Evolutionary conservation across 2,888 invertebrate genomes (phyloP).

Genomic region (Melanostoma mellinum): DNA sequence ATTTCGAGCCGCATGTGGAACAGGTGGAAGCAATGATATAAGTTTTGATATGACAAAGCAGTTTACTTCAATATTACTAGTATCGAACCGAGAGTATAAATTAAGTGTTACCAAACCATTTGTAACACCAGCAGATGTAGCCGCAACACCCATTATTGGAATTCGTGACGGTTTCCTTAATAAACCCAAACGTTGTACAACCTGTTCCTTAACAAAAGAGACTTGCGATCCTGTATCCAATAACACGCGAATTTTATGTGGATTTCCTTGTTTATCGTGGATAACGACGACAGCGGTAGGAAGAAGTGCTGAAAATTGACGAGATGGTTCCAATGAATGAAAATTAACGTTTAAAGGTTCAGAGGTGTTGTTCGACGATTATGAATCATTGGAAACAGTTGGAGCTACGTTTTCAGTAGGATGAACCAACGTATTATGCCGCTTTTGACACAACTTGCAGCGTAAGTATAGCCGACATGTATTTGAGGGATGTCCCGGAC

Average conservation of each 20-base stretch:
- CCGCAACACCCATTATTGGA: conserved; percentile 10
- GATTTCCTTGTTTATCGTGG: conserved; percentile 1
- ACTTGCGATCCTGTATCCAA: conserved; percentile 32
- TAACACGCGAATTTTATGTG: not conserved
- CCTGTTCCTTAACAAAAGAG: conserved; percentile 9
- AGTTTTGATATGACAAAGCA: conserved; percentile 34
- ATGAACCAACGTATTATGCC: not conserved
- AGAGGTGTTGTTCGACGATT: no score
- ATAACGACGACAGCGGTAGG: no score
- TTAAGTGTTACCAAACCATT: conserved; percentile 22
- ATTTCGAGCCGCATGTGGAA: not conserved
- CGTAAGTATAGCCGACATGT: not conserved
- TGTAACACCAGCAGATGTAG: conserved; percentile 21
- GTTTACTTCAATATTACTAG: not conserved
- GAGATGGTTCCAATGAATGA: no score
- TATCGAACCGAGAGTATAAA: conserved; percentile 13
- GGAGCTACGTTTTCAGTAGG: not conserved
- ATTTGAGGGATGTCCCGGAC: not conserved
- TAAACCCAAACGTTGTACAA: not conserved
- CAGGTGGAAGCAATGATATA: conserved; percentile 10
- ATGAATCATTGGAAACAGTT: not conserved
- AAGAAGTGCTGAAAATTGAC: no score
- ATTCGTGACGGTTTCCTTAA: not conserved
- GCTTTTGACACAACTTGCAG: not conserved
- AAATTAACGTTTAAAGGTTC: no score